Conservation (phyloP, 2,797 vertebrate species). For the Morelia viridis region DNA sequence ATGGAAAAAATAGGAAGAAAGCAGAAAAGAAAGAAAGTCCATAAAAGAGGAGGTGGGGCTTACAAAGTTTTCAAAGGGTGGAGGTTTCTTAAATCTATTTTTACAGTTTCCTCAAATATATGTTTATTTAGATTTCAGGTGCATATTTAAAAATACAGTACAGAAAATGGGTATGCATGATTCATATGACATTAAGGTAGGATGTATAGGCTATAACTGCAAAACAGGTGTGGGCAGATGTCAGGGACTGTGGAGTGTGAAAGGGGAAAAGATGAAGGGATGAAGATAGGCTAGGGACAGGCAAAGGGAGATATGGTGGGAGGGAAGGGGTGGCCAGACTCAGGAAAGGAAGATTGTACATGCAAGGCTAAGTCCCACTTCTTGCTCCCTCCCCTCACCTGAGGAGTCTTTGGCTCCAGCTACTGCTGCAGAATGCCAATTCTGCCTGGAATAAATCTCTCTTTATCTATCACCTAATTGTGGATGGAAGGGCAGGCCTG, state of each 20-base stretch:
- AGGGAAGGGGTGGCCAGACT: too few species aligned
- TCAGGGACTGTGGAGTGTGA: background rate
- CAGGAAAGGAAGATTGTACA: too few species aligned
- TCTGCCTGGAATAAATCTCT: background rate
- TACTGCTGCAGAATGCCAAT: too few species aligned
- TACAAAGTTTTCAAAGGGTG: background rate
- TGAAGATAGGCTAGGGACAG: too few species aligned
- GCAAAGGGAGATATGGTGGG: too few species aligned
- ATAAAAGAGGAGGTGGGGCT: background rate
- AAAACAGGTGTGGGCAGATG: background rate
- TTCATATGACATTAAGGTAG: background rate
- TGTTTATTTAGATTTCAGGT: background rate
- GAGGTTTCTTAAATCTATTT: background rate
- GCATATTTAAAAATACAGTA: constrained; percentile 9
- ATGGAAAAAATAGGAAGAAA: background rate
- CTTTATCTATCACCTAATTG: background rate
- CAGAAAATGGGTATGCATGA: background rate
- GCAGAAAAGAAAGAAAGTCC: background rate
- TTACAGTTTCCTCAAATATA: background rate
- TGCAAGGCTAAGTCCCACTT: too few species aligned
- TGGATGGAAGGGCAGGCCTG: background rate
- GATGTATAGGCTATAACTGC: background rate
- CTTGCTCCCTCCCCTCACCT: too few species aligned
- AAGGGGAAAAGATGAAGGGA: background rate
- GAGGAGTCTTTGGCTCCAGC: too few species aligned